phyloP scores from a whole-genome alignment of 2,113 vertebrate species.

The Gnathonemus longibarbis region DNA sequence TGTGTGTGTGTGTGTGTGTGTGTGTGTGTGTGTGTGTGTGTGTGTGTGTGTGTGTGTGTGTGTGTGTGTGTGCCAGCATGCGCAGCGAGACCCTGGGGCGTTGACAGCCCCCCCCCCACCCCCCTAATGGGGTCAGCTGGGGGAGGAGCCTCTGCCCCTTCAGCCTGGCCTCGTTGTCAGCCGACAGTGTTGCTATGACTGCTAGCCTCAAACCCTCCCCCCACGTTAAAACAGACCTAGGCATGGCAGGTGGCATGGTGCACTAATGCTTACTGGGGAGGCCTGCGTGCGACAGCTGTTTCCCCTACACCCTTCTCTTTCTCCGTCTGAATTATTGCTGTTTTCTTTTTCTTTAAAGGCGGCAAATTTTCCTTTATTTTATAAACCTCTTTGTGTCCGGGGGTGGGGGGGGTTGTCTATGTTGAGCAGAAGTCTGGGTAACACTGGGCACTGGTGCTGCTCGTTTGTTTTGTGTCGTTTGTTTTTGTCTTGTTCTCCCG shows the following conservation, averaged over 20 bases:
- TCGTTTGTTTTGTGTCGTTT: neutral
- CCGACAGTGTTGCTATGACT: slow-evolving; percentile 30
- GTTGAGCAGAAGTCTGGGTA: neutral
- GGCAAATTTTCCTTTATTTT: neutral
- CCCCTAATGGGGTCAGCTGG: neutral
- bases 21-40: neutral
- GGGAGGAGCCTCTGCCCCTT: slow-evolving; percentile 17
- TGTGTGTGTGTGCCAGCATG: neutral
- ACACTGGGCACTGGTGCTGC: neutral
- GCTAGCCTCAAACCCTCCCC: slow-evolving; percentile 14
- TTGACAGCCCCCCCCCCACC: neutral
- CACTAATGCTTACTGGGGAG: slow-evolving; percentile 45
- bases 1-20: too few relatives aligned
- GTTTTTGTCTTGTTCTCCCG: neutral
- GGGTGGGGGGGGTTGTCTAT: neutral
- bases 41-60: neutral
- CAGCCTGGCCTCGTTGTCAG: slow-evolving; percentile 48
- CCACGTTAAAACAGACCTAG: slow-evolving; percentile 16
- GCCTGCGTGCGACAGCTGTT: slow-evolving; percentile 53
- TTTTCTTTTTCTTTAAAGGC: neutral
- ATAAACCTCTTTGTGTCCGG: neutral
- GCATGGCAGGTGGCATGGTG: slow-evolving; percentile 54
- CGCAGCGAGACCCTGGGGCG: neutral
- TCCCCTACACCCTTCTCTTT: slow-evolving; percentile 19
- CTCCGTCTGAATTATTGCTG: neutral